Base-by-base conservation (phyloP, 2,888 invertebrate genomes). In the Agrypnus murinus region DNA sequence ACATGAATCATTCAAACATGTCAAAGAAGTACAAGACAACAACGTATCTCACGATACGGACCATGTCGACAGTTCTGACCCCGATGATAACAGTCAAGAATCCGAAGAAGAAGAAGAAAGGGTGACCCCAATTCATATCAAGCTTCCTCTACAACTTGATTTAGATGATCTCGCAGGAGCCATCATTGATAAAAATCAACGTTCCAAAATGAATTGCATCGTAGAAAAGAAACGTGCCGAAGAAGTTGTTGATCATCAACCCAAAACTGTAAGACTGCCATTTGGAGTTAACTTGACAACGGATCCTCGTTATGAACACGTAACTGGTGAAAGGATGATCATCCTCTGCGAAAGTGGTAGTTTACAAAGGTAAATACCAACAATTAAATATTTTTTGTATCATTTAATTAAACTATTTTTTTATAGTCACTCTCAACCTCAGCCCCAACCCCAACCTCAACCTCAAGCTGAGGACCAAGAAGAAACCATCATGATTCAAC, bases 311-410 rank as follows among this genome's bases (percentile, higher is more conserved):
- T 90, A 90, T 81, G 90, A 92, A 76, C 90, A 90, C 77, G 87
- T 93, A 74, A 94, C 93, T 69, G 95, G 95, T 8, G 96, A 96
- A 85, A 91, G 95, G 69, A 93, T 96, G 86, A 92, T 94, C 34
- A 95, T 96, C 83, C 91, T 94, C 83, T 96, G 96, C 83, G 95
- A 95, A 83, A 95, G 93, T 79, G 95, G 95, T 71, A 91, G 91
- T 76, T 87, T 89, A 45, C 91, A 92, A 81, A 88, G 87, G 87
- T 89, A 53, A 8, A 14, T 4, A 36, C 1, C 4, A 10, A 2
- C 36, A 82, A 78, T 81, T 78, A n/a, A n/a, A n/a, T n/a, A 50
- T 66, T 25, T 12, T n/a, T 12, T 45, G 15, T 17, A 36, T 45
- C 64, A 25, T 6, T 6, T 8, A 50, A 50, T n/a, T 50, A 31